Evolutionary conservation across 2,113 vertebrate species (phyloP).

Genomic region (Microtus pennsylvanicus): DNA sequence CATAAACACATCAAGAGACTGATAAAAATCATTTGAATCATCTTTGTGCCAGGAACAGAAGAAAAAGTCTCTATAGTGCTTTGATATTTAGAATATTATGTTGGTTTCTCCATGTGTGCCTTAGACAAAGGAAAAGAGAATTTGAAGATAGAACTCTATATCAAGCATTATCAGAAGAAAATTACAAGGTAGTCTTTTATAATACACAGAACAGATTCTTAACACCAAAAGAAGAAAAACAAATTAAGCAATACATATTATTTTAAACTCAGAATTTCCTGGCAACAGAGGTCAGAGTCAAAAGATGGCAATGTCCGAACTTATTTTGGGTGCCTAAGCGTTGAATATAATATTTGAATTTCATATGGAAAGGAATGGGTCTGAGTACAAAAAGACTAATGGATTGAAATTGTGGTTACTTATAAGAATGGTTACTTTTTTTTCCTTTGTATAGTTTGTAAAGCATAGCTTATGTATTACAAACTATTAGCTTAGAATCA

Average conservation of each 20-base stretch:
- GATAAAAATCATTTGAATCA: background rate
- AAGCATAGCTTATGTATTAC: background rate
- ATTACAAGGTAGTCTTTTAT: background rate
- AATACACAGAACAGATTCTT: background rate
- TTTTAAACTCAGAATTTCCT: constrained; percentile 35
- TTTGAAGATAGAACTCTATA: background rate
- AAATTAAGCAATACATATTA: background rate
- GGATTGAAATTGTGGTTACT: background rate
- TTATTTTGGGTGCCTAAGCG: background rate
- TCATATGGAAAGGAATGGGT: background rate
- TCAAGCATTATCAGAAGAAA: constrained; percentile 7
- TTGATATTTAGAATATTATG: background rate
- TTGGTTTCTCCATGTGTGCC: background rate
- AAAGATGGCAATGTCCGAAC: background rate
- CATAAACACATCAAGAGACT: background rate
- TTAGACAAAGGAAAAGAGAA: background rate
- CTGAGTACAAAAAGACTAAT: background rate
- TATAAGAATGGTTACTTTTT: background rate
- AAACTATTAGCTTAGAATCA: background rate
- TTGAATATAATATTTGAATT: background rate
- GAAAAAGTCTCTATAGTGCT: background rate
- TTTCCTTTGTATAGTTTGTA: background rate
- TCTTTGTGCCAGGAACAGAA: background rate
- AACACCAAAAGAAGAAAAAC: background rate
- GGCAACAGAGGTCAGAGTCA: background rate